Conservation (phyloP, 2,888 invertebrate genomes). For the Cataglyphis cursor region DNA sequence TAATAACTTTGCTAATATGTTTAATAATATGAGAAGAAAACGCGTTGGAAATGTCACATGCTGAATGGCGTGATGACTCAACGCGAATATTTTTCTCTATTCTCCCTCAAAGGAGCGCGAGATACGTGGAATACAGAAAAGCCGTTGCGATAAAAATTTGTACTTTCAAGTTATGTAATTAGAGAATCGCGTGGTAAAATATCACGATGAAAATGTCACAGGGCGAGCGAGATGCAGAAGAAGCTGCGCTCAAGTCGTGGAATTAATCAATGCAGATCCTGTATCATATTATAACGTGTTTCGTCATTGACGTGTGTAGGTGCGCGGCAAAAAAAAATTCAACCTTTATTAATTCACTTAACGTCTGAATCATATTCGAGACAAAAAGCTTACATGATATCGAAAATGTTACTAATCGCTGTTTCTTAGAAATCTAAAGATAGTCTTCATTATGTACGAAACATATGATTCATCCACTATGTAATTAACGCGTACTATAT, state of each 20-base stretch:
- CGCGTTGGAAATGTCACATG: constrained; percentile 34
- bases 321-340: background rate
- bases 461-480: background rate
- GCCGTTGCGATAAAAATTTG: constrained; percentile 28
- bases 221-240: constrained; percentile 23
- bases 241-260: constrained; percentile 8
- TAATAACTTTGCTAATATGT: background rate
- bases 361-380: constrained; percentile 10
- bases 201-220: constrained; percentile 55
- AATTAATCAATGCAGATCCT: constrained; percentile 39
- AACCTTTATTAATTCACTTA: constrained; percentile 7
- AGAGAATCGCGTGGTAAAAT: constrained; percentile 47
- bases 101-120: background rate
- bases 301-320: background rate
- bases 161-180: constrained; percentile 50
- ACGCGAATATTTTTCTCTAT: constrained; percentile 1
- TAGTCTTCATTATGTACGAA: background rate
- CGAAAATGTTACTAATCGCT: background rate
- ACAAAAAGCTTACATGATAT: background rate
- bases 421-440: background rate
- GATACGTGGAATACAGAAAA: constrained; percentile 11
- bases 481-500: background rate
- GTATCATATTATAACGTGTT: constrained; percentile 21
- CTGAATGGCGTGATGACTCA: constrained; percentile 13
- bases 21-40: background rate